phyloP scores from a whole-genome alignment of 2,113 vertebrate genomes.

The Zootoca vivipara region DNA sequence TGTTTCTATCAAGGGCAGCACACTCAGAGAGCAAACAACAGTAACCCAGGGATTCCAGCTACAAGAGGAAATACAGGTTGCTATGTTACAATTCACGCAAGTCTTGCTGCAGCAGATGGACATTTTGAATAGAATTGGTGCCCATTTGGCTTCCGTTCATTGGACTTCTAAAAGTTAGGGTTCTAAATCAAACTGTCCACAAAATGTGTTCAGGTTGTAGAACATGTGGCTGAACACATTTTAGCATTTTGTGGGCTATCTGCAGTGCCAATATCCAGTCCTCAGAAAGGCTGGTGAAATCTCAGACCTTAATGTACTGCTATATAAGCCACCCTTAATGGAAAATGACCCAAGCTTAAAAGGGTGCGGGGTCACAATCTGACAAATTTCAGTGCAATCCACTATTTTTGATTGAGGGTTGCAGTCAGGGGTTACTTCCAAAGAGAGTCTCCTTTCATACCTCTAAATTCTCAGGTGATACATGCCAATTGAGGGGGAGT shows the following conservation, averaged over 20 bases:
- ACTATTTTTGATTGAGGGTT: background rate
- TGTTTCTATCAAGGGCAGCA: slow-evolving; percentile 50
- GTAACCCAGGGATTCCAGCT: slow-evolving; percentile 47
- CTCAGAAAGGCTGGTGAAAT: background rate
- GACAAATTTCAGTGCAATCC: background rate
- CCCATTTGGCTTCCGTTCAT: slow-evolving; percentile 42
- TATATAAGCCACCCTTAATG: background rate
- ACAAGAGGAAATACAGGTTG: slow-evolving; percentile 53
- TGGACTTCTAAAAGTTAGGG: slow-evolving; percentile 33
- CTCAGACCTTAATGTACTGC: background rate
- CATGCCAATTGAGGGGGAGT: background rate
- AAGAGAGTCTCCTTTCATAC: background rate
- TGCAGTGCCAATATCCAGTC: background rate
- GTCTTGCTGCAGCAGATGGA: slow-evolving; percentile 61
- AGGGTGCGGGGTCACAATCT: background rate
- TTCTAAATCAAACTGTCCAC: slow-evolving; percentile 44
- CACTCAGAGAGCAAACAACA: slow-evolving; percentile 46
- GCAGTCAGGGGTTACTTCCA: background rate
- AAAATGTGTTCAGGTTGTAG: slow-evolving; percentile 23
- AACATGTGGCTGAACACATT: slow-evolving; percentile 20
- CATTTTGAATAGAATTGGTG: slow-evolving; percentile 46
- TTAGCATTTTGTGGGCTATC: background rate
- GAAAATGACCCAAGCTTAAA: background rate
- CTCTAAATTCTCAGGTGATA: background rate
- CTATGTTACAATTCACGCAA: slow-evolving; percentile 53